These are phyloP conservation scores for Jacana jacana DNA, from an alignment of 2,113 vertebrate species.

Conservation along the genomic window DNA sequence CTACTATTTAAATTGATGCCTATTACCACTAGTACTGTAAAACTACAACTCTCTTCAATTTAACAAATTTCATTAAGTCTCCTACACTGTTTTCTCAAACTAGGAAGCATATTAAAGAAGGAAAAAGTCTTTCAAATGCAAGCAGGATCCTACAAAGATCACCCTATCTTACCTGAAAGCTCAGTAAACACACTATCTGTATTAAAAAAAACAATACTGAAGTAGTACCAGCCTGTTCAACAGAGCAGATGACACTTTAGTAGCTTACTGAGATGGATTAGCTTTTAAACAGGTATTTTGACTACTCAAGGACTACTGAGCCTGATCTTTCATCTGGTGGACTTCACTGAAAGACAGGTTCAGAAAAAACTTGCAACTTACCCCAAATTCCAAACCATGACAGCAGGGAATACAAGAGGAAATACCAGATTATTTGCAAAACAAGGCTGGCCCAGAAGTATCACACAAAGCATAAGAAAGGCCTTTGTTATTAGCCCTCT, in stretches of 20 bases:
- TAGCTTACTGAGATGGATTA: background rate
- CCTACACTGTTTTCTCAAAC: background rate
- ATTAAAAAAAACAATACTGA: background rate
- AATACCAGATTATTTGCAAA: conserved; percentile 59
- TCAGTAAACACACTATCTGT: background rate
- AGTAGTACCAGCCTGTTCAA: background rate
- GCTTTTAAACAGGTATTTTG: background rate
- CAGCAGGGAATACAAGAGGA: conserved; percentile 56
- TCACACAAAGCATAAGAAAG: background rate
- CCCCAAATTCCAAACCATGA: conserved; percentile 44
- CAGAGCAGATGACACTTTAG: background rate
- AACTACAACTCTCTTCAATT: background rate
- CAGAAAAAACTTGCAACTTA: conserved; percentile 47
- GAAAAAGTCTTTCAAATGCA: background rate
- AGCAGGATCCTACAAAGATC: background rate
- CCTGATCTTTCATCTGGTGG: background rate
- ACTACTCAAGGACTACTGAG: background rate
- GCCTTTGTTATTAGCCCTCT: background rate
- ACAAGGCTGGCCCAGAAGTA: background rate
- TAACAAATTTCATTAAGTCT: background rate
- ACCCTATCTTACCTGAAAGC: background rate
- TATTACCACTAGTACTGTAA: background rate
- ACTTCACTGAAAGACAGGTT: background rate
- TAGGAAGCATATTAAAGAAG: background rate
- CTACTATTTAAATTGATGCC: background rate